These are phyloP conservation scores for Dolomedes plantarius DNA, from an alignment of 2,888 invertebrate species.

Conservation along the genomic window DNA sequence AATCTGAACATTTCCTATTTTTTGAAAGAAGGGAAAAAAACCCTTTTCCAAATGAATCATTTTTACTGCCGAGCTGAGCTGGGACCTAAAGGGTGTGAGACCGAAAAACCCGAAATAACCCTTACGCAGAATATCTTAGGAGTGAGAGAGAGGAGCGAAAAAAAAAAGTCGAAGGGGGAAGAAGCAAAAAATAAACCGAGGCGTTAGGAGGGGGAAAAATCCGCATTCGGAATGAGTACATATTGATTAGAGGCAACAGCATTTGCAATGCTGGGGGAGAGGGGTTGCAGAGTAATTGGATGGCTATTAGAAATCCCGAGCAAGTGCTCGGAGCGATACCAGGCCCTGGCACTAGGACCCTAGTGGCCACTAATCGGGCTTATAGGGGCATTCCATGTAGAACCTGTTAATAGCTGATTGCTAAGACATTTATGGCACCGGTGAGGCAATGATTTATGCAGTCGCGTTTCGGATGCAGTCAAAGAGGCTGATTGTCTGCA, in stretches of 20 bases:
- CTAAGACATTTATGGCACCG: slow-evolving; percentile 40
- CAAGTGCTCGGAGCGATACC: slow-evolving; percentile 46
- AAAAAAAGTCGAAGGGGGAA: slow-evolving; percentile 50
- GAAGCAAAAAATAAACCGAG: slow-evolving; percentile 14
- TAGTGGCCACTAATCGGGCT: slow-evolving; percentile 54
- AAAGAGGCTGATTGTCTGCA: too few species aligned
- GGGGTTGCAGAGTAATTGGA: slow-evolving; percentile 37
- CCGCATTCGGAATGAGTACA: slow-evolving; percentile 49
- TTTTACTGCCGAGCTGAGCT: slow-evolving; percentile 32
- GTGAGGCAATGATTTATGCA: slow-evolving; percentile 33
- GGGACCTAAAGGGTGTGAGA: slow-evolving; percentile 28
- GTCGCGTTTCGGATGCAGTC: background rate
- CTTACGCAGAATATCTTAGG: slow-evolving; percentile 5
- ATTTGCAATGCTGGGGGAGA: slow-evolving; percentile 22
- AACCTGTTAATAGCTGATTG: slow-evolving; percentile 58
- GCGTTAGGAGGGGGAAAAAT: slow-evolving; percentile 35
- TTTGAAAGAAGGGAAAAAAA: background rate
- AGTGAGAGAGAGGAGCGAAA: background rate
- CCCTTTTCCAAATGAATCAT: slow-evolving; percentile 46
- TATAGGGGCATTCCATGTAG: slow-evolving; percentile 15
- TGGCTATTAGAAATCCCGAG: slow-evolving; percentile 60
- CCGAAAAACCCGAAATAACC: slow-evolving; percentile 45
- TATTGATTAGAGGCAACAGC: slow-evolving; percentile 45
- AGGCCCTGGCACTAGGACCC: slow-evolving; percentile 23
- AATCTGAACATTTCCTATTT: background rate